Base-by-base conservation (phyloP, 2,113 vertebrate species). In the Spermophilus dauricus region DNA sequence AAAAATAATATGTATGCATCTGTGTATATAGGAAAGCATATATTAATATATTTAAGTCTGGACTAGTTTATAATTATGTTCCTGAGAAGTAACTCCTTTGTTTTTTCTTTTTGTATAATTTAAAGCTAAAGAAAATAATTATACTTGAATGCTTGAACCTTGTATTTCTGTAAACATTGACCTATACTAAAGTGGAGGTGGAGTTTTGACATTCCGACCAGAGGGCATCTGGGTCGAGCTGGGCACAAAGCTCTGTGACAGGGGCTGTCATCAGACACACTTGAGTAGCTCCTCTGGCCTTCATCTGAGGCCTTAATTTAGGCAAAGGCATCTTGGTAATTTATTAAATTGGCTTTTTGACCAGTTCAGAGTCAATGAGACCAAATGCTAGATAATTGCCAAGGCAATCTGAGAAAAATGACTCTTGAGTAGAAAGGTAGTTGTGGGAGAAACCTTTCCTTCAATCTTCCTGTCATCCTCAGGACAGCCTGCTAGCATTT, bases 261-360 rank as follows among this genome's bases (percentile, higher is more conserved):
- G 20, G 13, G 13, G 1, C 24, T 86, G 24, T 51, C 63, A 67
- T 93, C 78, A 77, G 95, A 86, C 17, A 63, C 48, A 76, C 69
- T n/a, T 65, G 78, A 90, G 58, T 56, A 37, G 26, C 48, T 97
- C 56, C 37, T 11, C 1, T 5, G 56, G n/a, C 78, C 90, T 97
- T 94, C 72, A 86, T 61, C 58, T 56, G 32, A 91, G 45, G n/a
- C 70, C 63, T 39, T 87, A 72, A 97, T 85, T 95, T 90, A 95
- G 80, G 76, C 93, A 94, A 96, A 96, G 88, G 17, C 89, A 88
- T 94, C 89, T 94, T 81, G 92, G 80, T 69, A 86, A 86, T 97
- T 97, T 97, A 97, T 96, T 97, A 98, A 96, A 97, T 97, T 95
- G 89, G 26, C 72, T 96, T 97, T 97, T 87, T 97, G 86, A 97